These are phyloP conservation scores for Cavia porcellus DNA, from an alignment of 2,113 vertebrate species.

Conservation along the genomic window DNA sequence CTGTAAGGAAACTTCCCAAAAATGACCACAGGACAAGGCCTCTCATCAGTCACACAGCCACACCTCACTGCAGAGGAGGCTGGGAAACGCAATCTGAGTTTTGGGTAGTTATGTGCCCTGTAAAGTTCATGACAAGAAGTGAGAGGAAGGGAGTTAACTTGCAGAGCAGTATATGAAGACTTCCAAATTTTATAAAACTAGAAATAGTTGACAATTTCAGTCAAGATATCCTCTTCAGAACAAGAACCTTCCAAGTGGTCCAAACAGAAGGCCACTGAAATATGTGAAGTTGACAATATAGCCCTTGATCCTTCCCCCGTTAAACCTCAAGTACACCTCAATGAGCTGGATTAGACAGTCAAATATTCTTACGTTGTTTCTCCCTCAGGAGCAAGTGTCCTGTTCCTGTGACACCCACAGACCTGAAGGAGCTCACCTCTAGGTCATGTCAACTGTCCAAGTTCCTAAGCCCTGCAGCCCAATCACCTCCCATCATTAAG, in stretches of 20 bases:
- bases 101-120: neutral
- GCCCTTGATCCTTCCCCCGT: neutral
- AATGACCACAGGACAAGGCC: neutral
- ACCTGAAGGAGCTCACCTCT: constrained; percentile 47
- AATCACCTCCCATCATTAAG: constrained; percentile 82
- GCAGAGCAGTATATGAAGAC: neutral
- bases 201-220: neutral
- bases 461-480: constrained; percentile 73
- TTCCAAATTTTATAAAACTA: constrained; percentile 12
- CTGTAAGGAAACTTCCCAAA: neutral
- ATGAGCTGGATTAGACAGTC: neutral
- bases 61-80: neutral
- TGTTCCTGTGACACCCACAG: neutral
- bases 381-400: neutral
- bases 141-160: neutral
- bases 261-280: neutral
- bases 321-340: neutral
- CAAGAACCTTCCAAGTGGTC: neutral
- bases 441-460: constrained; percentile 69
- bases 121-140: neutral
- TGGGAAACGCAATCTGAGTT: neutral
- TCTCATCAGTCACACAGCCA: neutral
- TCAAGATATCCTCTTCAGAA: neutral
- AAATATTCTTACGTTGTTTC: neutral
- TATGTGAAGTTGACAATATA: neutral